These are phyloP conservation scores for Eulemur rubriventer DNA, from an alignment of 2,797 vertebrate genomes.

Conservation along the genomic window DNA sequence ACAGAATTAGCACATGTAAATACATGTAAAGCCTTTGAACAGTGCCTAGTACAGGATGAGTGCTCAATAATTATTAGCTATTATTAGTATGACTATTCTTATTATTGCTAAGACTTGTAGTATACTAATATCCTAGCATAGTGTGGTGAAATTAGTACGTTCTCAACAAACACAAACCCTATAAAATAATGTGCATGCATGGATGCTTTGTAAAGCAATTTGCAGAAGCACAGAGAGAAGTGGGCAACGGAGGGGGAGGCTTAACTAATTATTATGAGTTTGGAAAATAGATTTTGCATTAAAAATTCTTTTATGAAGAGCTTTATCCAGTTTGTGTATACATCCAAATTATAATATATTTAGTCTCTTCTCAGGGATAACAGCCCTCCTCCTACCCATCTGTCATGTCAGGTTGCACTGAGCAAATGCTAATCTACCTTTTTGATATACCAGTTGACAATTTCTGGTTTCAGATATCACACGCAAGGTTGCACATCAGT, in stretches of 20 bases:
- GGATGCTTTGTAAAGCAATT: not conserved
- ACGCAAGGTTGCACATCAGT: constrained; percentile 76
- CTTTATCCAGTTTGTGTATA: constrained; percentile 66
- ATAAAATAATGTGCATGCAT: not conserved
- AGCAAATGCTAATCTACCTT: constrained; percentile 79
- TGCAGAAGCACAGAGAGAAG: not conserved
- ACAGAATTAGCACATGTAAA: not conserved
- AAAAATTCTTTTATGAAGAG: constrained; percentile 62
- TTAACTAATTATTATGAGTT: constrained; percentile 55
- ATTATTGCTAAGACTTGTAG: not conserved
- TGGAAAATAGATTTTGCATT: constrained; percentile 58
- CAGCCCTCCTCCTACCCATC: constrained; percentile 74
- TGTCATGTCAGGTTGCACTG: constrained; percentile 74
- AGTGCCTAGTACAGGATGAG: not conserved
- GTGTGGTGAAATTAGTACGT: not conserved
- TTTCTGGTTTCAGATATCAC: constrained; percentile 75
- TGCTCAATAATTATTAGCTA: not conserved
- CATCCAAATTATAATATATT: constrained; percentile 73
- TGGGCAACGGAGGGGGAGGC: not conserved
- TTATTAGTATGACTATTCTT: not conserved
- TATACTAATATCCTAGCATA: not conserved
- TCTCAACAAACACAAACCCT: not conserved
- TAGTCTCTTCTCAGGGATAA: constrained; percentile 69
- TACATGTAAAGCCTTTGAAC: not conserved
- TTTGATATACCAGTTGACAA: constrained; percentile 76